Conservation (phyloP, 2,888 invertebrate genomes). For the Andrena marginata region DNA sequence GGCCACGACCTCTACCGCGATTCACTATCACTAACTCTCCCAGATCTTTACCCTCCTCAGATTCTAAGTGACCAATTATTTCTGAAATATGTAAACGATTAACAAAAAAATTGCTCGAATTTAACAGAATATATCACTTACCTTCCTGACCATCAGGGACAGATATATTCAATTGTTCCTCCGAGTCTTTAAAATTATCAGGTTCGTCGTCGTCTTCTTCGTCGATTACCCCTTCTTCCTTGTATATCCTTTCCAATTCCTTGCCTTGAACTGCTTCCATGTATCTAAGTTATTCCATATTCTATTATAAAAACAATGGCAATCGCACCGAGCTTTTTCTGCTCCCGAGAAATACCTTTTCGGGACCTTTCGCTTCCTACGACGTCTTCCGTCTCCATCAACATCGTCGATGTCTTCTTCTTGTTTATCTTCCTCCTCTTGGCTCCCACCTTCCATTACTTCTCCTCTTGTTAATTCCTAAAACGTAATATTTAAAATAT, state of each 20-base stretch:
- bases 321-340: slow-evolving; percentile 3
- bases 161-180: slow-evolving; percentile 77
- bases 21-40: slow-evolving; percentile 89
- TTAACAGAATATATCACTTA: not conserved
- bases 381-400: slow-evolving; percentile 87
- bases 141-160: slow-evolving; percentile 79
- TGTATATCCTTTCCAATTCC: slow-evolving; percentile 90
- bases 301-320: slow-evolving; percentile 37
- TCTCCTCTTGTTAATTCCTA: slow-evolving; percentile 50
- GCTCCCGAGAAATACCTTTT: slow-evolving; percentile 84
- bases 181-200: slow-evolving; percentile 60
- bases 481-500: slow-evolving; percentile 14
- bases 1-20: slow-evolving; percentile 86
- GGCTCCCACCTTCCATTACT: slow-evolving; percentile 69
- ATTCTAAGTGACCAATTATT: slow-evolving; percentile 89
- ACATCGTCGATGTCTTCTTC: slow-evolving; percentile 83
- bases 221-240: slow-evolving; percentile 90
- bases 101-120: slow-evolving; percentile 6
- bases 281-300: slow-evolving; percentile 75
- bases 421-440: slow-evolving; percentile 82
- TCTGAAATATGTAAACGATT: slow-evolving; percentile 77
- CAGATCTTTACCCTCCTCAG: slow-evolving; percentile 87
- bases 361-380: slow-evolving; percentile 89
- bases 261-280: slow-evolving; percentile 88
- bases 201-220: slow-evolving; percentile 84